These are phyloP conservation scores for Temnothorax longispinosus DNA, from an alignment of 1,140 invertebrate species.

Conservation along the genomic window DNA sequence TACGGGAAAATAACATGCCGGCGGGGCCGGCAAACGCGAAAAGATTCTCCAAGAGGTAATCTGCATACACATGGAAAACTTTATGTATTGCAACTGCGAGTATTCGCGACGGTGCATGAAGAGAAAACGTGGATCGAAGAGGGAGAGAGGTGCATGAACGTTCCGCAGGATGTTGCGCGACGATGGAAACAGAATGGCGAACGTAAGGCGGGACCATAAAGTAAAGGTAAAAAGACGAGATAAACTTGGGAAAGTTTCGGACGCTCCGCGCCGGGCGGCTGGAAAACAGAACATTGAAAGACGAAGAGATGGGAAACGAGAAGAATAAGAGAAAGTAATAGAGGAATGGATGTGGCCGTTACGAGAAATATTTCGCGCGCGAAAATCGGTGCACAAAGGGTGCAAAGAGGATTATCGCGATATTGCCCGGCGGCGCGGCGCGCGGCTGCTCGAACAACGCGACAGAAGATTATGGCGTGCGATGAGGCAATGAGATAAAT, in stretches of 20 bases:
- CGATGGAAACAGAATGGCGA: constrained; percentile 45
- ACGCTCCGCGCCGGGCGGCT: neutral
- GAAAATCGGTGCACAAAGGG: constrained; percentile 17
- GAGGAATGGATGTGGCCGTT: constrained; percentile 7
- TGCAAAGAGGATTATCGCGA: constrained; percentile 13
- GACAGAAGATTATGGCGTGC: constrained; percentile 17
- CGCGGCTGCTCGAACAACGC: neutral
- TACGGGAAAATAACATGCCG: constrained; percentile 51
- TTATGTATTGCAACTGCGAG: constrained; percentile 34
- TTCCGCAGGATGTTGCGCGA: constrained; percentile 16
- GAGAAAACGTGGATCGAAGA: neutral
- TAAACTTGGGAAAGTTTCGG: constrained; percentile 26
- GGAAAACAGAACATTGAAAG: neutral
- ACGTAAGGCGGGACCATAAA: constrained; percentile 18
- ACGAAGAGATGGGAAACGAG: neutral
- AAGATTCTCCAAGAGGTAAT: constrained; percentile 47
- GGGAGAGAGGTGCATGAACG: constrained; percentile 13
- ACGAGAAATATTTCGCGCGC: constrained; percentile 29
- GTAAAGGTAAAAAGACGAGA: constrained; percentile 33
- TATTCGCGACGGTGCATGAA: constrained; percentile 11
- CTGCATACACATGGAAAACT: constrained; percentile 43
- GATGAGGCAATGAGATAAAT: constrained; percentile 20
- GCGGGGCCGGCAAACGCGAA: neutral
- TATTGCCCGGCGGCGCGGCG: neutral
- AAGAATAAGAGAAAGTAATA: neutral